These are phyloP conservation scores for Amphipoea lucens DNA, from an alignment of 2,888 invertebrate genomes.

Conservation along the genomic window DNA sequence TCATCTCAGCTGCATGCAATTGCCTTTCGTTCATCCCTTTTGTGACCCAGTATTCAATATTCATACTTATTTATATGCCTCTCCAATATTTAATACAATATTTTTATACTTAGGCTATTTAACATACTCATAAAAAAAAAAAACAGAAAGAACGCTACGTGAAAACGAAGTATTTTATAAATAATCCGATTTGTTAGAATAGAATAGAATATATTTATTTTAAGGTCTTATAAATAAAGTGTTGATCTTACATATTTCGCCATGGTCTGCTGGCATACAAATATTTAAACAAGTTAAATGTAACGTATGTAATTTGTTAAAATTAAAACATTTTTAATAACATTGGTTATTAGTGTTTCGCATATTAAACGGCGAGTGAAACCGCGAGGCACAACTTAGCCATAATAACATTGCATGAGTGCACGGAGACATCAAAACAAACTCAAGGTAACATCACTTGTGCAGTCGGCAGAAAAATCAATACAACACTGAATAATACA, in stretches of 20 bases:
- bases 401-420: background rate
- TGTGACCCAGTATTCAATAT: background rate
- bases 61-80: background rate
- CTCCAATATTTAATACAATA: background rate
- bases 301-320: too few species aligned
- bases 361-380: background rate
- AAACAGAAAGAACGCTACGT: background rate
- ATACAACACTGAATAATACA: conserved; percentile 9
- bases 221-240: too few species aligned
- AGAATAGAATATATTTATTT: too few species aligned
- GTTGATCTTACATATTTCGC: too few species aligned
- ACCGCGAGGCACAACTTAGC: background rate
- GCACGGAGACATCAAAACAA: conserved; percentile 22
- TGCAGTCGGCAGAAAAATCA: conserved; percentile 25
- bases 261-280: too few species aligned
- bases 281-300: too few species aligned
- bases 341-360: too few species aligned
- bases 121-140: background rate
- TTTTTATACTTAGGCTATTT: background rate
- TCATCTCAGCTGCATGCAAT: too few species aligned
- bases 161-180: background rate
- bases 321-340: too few species aligned
- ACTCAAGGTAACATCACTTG: conserved; percentile 28
- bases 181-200: background rate
- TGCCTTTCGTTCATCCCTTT: too few species aligned